Percentiles rank a stretch among this genome's conserved stretches.
Conservation (phyloP, 2,888 invertebrate genomes). For the Drosophila neonasuta region DNA sequence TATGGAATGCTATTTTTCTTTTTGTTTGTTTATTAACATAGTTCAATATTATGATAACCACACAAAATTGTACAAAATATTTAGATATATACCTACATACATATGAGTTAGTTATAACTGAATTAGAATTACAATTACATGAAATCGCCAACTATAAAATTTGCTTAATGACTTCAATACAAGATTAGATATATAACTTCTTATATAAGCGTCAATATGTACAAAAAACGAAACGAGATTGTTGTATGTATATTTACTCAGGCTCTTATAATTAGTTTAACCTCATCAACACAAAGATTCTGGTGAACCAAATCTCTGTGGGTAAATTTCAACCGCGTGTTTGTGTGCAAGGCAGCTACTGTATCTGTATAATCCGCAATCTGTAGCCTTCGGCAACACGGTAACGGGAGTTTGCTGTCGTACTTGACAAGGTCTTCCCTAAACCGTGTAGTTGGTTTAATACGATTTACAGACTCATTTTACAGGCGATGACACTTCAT, state of each 20-base stretch:
- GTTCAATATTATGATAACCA: too few relatives aligned
- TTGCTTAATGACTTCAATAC: too few relatives aligned
- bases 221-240: neutral
- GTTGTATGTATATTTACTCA: constrained; percentile 4
- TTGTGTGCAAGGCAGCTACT: constrained; percentile 27
- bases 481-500: constrained; percentile 79
- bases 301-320: constrained; percentile 39
- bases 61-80: too few relatives aligned
- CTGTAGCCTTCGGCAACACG: constrained; percentile 36
- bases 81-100: too few relatives aligned
- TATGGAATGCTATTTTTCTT: too few relatives aligned
- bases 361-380: constrained; percentile 41
- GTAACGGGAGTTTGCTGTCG: constrained; percentile 21
- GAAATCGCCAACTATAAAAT: too few relatives aligned
- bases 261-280: constrained; percentile 41
- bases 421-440: constrained; percentile 67
- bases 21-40: too few relatives aligned
- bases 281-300: constrained; percentile 40
- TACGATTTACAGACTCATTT: constrained; percentile 79
- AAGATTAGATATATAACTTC: neutral
- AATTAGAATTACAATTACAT: too few relatives aligned
- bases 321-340: constrained; percentile 4
- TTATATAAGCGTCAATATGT: neutral
- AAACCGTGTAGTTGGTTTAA: constrained; percentile 71
- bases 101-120: too few relatives aligned